Base-by-base conservation (phyloP, 2,888 invertebrate species). In the Synanthedon myopaeformis region DNA sequence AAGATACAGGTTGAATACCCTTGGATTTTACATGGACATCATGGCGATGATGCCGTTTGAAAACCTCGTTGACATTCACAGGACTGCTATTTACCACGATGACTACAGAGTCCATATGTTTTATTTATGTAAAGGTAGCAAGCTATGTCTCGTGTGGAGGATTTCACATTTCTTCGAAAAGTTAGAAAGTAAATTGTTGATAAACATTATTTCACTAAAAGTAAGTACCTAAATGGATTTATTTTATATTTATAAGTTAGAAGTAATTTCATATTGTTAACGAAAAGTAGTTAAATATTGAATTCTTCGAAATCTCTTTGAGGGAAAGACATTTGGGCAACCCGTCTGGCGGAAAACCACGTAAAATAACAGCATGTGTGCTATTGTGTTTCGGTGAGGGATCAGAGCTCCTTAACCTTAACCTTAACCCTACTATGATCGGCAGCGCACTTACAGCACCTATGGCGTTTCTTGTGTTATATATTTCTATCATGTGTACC, bases 21-120 rank as follows among this genome's bases (percentile, higher is more conserved):
- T 87, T 42, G 82, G 84, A 5, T 89, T 89, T 64, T 89, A 89
- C 60, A 70, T 89, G 50, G 89, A 90, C 58, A 65, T 89, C 14
- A 58, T 88, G 49, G 77, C 88, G 10, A 75, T 85, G 42, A 76
- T 89, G 60, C 89, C 88, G 12, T 76, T 89, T 52, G 89, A 89
- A 66, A 76, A 82, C 55, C 81, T 89, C 54, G 79, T 86, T 13
- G 77, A 74, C 1, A 82, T 85, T 56, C 84, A 84, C 55, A 69
- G 66, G 5, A 58, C 63, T 11, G 68, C 75, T 1, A 72, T 71
- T 49, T 85, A 86, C 60, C 64, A 73, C 23, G 83, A 85, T 53
- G 71, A 76, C 54, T 79, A 81, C 56, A 72, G 76, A 58, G 73
- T 81, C 53, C 87, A 89, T 58, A 70, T 87, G 54, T 89, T 79